Evolutionary conservation across 1,140 invertebrate genomes (phyloP).

Genomic region (Macrobrachium nipponense): DNA sequence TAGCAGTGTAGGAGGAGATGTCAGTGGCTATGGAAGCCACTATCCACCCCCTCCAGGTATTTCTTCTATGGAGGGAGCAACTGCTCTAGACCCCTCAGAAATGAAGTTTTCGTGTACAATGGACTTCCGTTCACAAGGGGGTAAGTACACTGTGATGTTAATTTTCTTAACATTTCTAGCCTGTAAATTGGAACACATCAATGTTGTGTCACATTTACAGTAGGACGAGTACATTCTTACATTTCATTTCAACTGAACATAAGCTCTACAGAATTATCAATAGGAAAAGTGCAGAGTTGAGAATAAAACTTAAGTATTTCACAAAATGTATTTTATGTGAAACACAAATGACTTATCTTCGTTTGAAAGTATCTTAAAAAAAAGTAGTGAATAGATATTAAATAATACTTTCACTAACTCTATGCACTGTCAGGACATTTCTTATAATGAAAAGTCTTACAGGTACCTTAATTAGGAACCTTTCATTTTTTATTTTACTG

Average conservation of each 20-base stretch:
- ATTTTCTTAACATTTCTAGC: background rate
- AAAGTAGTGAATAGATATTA: background rate
- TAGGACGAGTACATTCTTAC: too few relatives aligned
- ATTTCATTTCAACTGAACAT: too few relatives aligned
- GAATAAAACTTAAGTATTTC: too few relatives aligned
- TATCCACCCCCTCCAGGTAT: conserved; percentile 63
- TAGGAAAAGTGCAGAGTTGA: too few relatives aligned
- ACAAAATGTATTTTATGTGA: too few relatives aligned
- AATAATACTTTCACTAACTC: background rate
- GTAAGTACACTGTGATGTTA: conserved; percentile 65
- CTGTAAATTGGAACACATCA: too few relatives aligned
- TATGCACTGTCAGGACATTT: background rate
- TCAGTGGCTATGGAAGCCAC: conserved; percentile 67
- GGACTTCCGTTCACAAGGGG: conserved; percentile 76
- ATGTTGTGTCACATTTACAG: too few relatives aligned
- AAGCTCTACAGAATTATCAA: too few relatives aligned
- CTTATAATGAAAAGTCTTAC: background rate
- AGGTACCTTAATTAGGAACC: too few relatives aligned
- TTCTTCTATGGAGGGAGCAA: conserved; percentile 66
- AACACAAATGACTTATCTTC: too few relatives aligned
- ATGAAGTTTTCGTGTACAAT: conserved; percentile 80
- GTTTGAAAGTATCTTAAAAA: too few relatives aligned
- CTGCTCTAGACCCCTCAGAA: conserved; percentile 72
- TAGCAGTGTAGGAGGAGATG: conserved; percentile 34
- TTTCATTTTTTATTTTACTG: too few relatives aligned